Evolutionary conservation across 1,140 invertebrate genomes (phyloP).

Genomic region (Triops cancriformis): DNA sequence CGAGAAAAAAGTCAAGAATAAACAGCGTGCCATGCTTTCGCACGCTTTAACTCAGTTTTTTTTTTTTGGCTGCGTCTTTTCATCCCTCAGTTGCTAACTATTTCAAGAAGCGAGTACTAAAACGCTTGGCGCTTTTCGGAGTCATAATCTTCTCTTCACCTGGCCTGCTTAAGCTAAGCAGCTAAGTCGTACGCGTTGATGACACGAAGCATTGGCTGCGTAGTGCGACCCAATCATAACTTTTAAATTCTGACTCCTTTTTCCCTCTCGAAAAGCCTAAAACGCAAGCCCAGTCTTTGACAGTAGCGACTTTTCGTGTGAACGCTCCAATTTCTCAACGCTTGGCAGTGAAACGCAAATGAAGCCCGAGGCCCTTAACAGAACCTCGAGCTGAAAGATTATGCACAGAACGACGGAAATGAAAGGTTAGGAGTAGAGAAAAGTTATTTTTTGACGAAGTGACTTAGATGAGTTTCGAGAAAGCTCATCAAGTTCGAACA

Average conservation of each 20-base stretch:
- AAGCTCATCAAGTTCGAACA: not conserved
- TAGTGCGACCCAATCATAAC: not conserved
- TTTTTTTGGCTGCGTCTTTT: not conserved
- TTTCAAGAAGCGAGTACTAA: not conserved
- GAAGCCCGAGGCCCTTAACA: not conserved
- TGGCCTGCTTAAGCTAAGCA: not conserved
- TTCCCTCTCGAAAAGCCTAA: not conserved
- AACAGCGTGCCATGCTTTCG: too few species aligned
- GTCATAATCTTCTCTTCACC: constrained; percentile 10
- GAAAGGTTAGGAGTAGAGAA: not conserved
- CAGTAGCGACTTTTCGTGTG: not conserved
- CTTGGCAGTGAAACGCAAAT: not conserved
- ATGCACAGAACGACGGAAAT: not conserved
- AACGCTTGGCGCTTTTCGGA: not conserved
- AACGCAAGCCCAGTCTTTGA: not conserved
- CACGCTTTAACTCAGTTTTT: not conserved
- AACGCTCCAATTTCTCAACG: not conserved
- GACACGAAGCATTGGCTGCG: not conserved
- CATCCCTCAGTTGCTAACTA: not conserved
- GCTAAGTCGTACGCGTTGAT: not conserved
- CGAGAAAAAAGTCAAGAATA: too few species aligned
- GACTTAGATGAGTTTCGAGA: not conserved
- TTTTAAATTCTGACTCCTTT: not conserved
- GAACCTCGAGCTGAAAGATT: not conserved
- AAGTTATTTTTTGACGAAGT: not conserved